Evolutionary conservation across 2,888 invertebrate genomes (phyloP).

Genomic region (Ecliptopera silaceata): DNA sequence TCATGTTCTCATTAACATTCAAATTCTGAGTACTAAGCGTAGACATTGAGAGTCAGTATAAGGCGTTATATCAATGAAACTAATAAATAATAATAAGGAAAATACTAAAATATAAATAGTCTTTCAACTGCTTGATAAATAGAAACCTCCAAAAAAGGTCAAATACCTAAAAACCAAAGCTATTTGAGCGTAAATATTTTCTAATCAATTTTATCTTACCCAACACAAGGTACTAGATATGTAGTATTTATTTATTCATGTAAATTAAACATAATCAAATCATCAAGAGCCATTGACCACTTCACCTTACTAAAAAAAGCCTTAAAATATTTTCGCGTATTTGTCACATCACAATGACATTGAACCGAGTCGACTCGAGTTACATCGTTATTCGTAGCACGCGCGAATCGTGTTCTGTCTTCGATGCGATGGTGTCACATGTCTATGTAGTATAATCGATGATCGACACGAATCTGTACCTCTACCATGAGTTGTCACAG

Average conservation of each 20-base stretch:
- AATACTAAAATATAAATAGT: not conserved
- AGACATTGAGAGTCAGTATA: not conserved
- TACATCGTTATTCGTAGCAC: slow-evolving; percentile 49
- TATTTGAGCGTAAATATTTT: too few relatives aligned
- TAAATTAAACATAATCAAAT: too few relatives aligned
- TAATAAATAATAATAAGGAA: not conserved
- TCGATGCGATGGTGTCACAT: slow-evolving; percentile 27
- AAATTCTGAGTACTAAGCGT: not conserved
- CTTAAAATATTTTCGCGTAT: slow-evolving; percentile 20
- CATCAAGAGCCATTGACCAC: too few relatives aligned
- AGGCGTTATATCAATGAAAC: not conserved
- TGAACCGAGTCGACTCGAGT: slow-evolving; percentile 40
- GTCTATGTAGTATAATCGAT: not conserved
- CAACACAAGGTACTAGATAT: too few relatives aligned
- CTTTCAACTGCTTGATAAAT: not conserved
- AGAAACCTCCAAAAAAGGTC: not conserved
- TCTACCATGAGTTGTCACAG: too few relatives aligned
- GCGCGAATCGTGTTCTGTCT: slow-evolving; percentile 32
- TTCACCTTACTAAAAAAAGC: too few relatives aligned
- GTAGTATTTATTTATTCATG: too few relatives aligned
- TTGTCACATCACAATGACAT: slow-evolving; percentile 38
- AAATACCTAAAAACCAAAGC: too few relatives aligned
- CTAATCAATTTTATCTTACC: too few relatives aligned
- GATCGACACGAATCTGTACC: not conserved
- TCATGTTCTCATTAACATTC: slow-evolving; percentile 16